Percentiles rank a stretch among this genome's conserved stretches.
Conservation (phyloP, 1,140 invertebrate genomes). For the Pantala flavescens region DNA sequence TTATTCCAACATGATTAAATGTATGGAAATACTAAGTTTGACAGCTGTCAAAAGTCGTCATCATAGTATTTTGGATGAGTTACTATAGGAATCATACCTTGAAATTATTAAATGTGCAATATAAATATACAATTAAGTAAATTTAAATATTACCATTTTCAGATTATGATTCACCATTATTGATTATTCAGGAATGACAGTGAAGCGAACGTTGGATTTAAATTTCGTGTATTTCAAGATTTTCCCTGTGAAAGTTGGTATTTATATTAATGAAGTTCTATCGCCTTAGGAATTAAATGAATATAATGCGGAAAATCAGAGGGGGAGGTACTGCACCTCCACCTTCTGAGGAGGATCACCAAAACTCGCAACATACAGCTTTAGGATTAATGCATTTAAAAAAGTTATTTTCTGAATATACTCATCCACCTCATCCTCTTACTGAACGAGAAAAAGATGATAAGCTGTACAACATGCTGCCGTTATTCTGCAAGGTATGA, state of each 20-base stretch:
- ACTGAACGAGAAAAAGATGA: conserved; percentile 78
- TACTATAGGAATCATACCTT: too few relatives aligned
- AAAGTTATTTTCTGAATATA: conserved; percentile 90
- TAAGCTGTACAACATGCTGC: conserved; percentile 95
- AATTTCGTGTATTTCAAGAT: too few relatives aligned
- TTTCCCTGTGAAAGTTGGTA: background rate
- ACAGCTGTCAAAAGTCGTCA: too few relatives aligned
- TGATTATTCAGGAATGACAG: background rate
- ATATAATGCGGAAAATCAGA: conserved; percentile 27
- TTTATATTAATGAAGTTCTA: background rate
- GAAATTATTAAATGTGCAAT: background rate
- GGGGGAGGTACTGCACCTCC: conserved; percentile 17
- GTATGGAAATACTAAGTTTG: too few relatives aligned
- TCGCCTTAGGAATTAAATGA: conserved; percentile 20
- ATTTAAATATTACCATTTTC: background rate
- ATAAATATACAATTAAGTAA: background rate
- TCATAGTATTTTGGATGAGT: too few relatives aligned
- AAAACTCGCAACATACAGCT: conserved; percentile 63
- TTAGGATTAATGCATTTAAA: conserved; percentile 91
- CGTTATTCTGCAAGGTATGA: conserved; percentile 91
- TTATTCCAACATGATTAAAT: background rate
- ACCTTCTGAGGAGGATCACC: conserved; percentile 32
- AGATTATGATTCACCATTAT: background rate
- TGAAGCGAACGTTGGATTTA: conserved; percentile 32
- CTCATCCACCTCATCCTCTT: conserved; percentile 69